Percentiles rank a stretch among this genome's conserved stretches.
These are phyloP conservation scores for Papilio glaucus DNA, from an alignment of 1,140 invertebrate species.

Conservation along the genomic window DNA sequence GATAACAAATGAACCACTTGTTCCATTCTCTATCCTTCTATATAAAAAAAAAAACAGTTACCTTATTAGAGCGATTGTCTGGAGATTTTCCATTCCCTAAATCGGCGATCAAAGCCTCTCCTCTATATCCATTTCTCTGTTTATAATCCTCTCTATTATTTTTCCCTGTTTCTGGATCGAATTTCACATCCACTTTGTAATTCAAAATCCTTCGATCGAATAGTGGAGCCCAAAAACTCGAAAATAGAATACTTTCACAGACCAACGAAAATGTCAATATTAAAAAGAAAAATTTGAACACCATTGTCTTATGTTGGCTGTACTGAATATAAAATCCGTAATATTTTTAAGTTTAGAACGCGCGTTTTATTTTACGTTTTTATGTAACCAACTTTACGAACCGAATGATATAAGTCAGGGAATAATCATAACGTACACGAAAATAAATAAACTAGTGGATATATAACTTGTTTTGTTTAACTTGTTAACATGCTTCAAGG, in stretches of 20 bases:
- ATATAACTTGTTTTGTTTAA: constrained; percentile 50
- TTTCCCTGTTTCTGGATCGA: constrained; percentile 63
- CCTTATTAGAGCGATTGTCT: constrained; percentile 40
- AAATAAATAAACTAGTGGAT: constrained; percentile 39
- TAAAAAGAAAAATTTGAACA: constrained; percentile 49
- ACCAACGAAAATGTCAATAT: constrained; percentile 47
- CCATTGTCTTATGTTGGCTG: constrained; percentile 43
- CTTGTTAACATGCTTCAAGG: constrained; percentile 51
- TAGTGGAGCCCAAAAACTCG: constrained; percentile 77
- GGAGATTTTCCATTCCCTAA: constrained; percentile 68
- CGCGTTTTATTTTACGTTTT: constrained; percentile 10
- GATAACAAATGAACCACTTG: no score
- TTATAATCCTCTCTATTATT: constrained; percentile 54
- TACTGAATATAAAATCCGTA: not conserved
- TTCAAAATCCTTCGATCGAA: constrained; percentile 69
- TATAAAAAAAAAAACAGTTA: constrained; percentile 29
- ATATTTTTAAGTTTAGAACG: not conserved
- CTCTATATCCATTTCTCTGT: constrained; percentile 62
- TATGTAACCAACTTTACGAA: not conserved
- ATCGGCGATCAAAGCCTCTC: constrained; percentile 66
- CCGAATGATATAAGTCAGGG: constrained; percentile 12
- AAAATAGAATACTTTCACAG: constrained; percentile 61
- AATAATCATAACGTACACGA: constrained; percentile 31
- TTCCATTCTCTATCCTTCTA: no score
- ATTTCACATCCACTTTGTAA: constrained; percentile 65